phyloP scores from a whole-genome alignment of 1,140 invertebrate genomes.

The Drosophila leontia region DNA sequence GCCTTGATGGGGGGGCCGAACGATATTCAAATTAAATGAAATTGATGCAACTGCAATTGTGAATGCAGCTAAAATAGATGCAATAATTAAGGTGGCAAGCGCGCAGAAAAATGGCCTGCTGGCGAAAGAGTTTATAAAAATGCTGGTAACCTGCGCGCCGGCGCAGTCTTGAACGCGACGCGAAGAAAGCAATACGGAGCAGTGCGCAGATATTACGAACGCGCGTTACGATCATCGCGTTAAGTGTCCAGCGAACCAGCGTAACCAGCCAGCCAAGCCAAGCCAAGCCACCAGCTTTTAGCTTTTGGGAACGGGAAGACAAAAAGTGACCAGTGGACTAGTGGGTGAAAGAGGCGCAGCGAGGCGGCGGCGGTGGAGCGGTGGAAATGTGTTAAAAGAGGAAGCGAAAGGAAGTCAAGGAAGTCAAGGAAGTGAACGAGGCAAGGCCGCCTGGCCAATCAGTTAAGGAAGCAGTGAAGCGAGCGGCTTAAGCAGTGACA shows the following conservation, averaged over 20 bases:
- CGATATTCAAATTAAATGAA: slow-evolving; percentile 51
- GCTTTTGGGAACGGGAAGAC: slow-evolving; percentile 62
- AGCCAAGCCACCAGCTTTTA: slow-evolving; percentile 33
- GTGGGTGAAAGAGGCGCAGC: slow-evolving; percentile 15
- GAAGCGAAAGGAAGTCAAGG: slow-evolving; percentile 47
- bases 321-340: slow-evolving; percentile 31
- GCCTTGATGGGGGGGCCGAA: slow-evolving; percentile 3
- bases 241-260: slow-evolving; percentile 44
- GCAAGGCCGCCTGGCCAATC: slow-evolving; percentile 4
- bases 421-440: slow-evolving; percentile 34
- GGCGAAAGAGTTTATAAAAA: slow-evolving; percentile 78
- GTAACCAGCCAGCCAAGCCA: slow-evolving; percentile 45
- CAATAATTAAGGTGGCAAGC: slow-evolving; percentile 72
- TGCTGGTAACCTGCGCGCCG: slow-evolving; percentile 75
- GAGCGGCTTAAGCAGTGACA: neutral
- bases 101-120: slow-evolving; percentile 38
- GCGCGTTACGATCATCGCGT: slow-evolving; percentile 19
- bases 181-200: slow-evolving; percentile 50
- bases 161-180: slow-evolving; percentile 68
- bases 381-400: slow-evolving; percentile 31
- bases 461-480: slow-evolving; percentile 18
- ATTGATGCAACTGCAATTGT: slow-evolving; percentile 58
- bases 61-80: slow-evolving; percentile 73
- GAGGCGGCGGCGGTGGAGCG: slow-evolving; percentile 11
- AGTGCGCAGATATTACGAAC: slow-evolving; percentile 23